Base-by-base conservation (phyloP, 2,797 vertebrate species). In the Adrianichthys oophorus region DNA sequence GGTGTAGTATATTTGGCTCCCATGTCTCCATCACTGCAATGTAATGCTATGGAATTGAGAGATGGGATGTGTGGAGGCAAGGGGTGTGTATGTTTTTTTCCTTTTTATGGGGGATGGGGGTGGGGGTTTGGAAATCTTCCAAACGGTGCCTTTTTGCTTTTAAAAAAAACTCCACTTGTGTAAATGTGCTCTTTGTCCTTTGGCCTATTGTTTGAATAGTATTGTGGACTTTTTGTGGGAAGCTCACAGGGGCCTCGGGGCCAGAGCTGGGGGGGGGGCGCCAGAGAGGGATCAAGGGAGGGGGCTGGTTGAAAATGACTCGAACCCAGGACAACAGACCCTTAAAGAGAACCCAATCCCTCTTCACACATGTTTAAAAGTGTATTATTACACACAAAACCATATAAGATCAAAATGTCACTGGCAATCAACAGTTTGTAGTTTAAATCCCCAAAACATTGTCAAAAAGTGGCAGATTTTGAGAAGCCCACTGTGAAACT, bases 131-230 rank as follows among this genome's bases (percentile, higher is more conserved):
- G 92, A 93, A 93, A 90, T 91, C 85, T 93, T 93, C 92, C 92
- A 93, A 92, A 92, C 89, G 86, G 87, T 90, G 91, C 92, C 92
- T 92, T 92, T 90, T 91, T 92, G 91, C 91, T 92, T 87, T 91
- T 6, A 90, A 91, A 89, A 92, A 92, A 93, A 93, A 92, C 91
- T 89, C 92, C 91, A 92, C 93, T 90, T 94, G 93, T 94, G 93
- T 93, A 94, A 93, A 95, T 94, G 93, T 94, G 92, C 88, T 92
- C 92, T 94, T 94, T 94, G 93, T 95, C 92, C 87, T 87, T 83
- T 87, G 84, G 89, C 72, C 91, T 92, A 94, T 95, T 95, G 93
- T 95, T 94, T 93, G 90, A 93, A 91, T 90, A 92, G 92, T 91
- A 93, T 94, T 94, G 92, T 94, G 91, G 90, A 91, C 88, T 92